Conservation (phyloP, 2,888 invertebrate genomes). For the Ganaspis brasiliensis region DNA sequence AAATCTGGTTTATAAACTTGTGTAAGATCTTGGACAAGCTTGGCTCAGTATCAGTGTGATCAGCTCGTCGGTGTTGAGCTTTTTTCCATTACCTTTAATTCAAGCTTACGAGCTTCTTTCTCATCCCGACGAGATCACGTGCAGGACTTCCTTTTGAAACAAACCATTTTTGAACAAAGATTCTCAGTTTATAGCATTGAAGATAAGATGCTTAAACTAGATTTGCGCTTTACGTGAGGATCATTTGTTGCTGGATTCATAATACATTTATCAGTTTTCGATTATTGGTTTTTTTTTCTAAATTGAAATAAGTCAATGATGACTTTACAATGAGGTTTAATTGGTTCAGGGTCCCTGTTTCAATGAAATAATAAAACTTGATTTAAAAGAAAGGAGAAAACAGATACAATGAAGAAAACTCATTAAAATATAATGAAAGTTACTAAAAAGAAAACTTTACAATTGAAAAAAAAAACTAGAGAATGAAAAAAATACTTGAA, state of each 20-base stretch:
- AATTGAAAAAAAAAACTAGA: no score
- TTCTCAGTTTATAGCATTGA: conserved; percentile 3
- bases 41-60: background rate
- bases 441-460: no score
- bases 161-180: conserved; percentile 30
- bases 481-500: no score
- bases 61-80: background rate
- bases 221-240: background rate
- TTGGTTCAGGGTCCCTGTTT: no score
- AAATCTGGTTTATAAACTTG: background rate
- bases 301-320: no score
- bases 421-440: no score
- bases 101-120: conserved; percentile 10
- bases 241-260: conserved; percentile 2
- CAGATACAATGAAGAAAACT: no score
- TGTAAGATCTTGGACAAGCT: background rate
- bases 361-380: no score
- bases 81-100: conserved; percentile 3
- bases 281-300: background rate
- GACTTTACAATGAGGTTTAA: no score
- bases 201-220: background rate
- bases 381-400: no score
- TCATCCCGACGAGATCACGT: conserved; percentile 21
- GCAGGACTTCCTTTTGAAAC: conserved; percentile 12
- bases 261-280: background rate